Conservation (phyloP, 2,888 invertebrate species). For the Tricholauxania praeusta region DNA sequence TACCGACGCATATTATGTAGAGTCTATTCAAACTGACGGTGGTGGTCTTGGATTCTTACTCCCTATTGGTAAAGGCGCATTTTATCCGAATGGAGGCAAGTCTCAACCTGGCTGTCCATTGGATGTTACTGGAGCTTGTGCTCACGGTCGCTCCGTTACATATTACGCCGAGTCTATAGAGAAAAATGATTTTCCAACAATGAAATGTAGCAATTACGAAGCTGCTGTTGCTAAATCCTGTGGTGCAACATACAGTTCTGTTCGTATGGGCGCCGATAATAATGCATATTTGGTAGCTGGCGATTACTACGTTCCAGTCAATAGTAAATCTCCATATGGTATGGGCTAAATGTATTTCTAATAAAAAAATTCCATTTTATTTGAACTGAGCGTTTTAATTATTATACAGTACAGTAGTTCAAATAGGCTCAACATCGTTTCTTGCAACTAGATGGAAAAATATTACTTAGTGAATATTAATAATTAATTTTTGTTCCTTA, state of each 20-base stretch:
- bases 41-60: constrained; percentile 50
- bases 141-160: constrained; percentile 64
- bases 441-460: too few species aligned
- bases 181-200: constrained; percentile 53
- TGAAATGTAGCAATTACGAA: constrained; percentile 45
- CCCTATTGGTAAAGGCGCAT: constrained; percentile 65
- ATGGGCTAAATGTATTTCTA: constrained; percentile 13
- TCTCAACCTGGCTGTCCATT: constrained; percentile 70
- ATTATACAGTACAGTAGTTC: too few species aligned
- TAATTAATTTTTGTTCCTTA: too few species aligned
- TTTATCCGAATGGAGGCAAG: constrained; percentile 70
- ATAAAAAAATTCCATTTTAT: too few species aligned
- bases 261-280: constrained; percentile 48
- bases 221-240: constrained; percentile 46
- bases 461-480: too few species aligned
- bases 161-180: constrained; percentile 66
- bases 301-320: constrained; percentile 55
- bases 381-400: too few species aligned
- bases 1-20: constrained; percentile 54
- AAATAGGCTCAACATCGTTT: too few species aligned
- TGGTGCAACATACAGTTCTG: constrained; percentile 37
- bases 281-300: constrained; percentile 50
- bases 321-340: constrained; percentile 51
- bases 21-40: constrained; percentile 35
- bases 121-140: constrained; percentile 60